Evolutionary conservation across 2,888 invertebrate species (phyloP).

Genomic region (Glyphotaelius pellucidus): DNA sequence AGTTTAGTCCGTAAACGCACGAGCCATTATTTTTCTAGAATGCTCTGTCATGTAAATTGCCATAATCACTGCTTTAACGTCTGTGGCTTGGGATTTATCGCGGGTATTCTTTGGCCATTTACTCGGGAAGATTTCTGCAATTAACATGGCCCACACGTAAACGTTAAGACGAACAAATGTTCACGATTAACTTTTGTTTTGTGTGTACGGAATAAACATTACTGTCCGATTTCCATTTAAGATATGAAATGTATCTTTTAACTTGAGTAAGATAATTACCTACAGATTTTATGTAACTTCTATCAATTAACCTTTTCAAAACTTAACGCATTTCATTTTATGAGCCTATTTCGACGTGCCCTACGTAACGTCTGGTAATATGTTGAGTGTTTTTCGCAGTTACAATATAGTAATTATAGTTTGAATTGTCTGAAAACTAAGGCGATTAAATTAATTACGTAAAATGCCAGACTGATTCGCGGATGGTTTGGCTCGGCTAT

Average conservation of each 20-base stretch:
- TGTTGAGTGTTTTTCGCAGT: no score
- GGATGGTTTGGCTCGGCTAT: no score
- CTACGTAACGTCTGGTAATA: no score
- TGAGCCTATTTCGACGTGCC: no score
- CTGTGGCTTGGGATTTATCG: background rate
- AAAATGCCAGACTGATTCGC: background rate
- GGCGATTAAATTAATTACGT: background rate
- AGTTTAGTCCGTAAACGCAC: background rate
- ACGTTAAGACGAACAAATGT: slow-evolving; percentile 11
- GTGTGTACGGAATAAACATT: background rate
- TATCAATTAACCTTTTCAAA: background rate
- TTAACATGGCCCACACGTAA: slow-evolving; percentile 15
- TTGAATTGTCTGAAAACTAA: no score
- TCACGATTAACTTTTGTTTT: slow-evolving; percentile 4
- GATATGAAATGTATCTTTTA: background rate
- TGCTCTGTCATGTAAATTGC: slow-evolving; percentile 23
- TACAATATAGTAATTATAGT: no score
- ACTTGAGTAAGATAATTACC: background rate
- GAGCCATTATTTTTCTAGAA: slow-evolving; percentile 30
- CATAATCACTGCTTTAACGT: slow-evolving; percentile 2
- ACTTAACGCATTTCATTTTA: background rate
- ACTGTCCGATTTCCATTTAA: background rate
- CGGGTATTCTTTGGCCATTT: background rate
- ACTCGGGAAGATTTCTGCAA: slow-evolving; percentile 15
- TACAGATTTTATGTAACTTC: background rate